Evolutionary conservation across 1,140 invertebrate species (phyloP), one percentile per base, ranked within the genome.

Genomic region (Zaprionus africanus): DNA sequence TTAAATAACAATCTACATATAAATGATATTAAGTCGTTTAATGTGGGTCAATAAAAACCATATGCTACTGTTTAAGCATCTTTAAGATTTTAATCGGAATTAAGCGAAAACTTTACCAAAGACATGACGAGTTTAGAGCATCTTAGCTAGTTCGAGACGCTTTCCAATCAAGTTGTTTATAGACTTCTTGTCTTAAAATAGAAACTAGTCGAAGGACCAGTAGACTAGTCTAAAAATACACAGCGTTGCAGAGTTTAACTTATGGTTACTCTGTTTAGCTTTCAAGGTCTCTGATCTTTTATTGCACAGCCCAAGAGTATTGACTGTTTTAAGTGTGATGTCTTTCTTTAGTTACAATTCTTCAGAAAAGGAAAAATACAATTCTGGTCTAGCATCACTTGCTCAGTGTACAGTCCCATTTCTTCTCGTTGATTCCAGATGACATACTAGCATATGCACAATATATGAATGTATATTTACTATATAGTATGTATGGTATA

Each of bases 41-140:
- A 82, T 82, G 76, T 83, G 72, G 81, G 81, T 79, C 77, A 79
- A 83, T 72, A 43, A 51, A 53, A 80, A 61, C 58, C 28, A 53
- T 38, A 19, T 41, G 54, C 51, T 64, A 12, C 60, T 17, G 28
- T 46, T 79, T 81, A 62, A 46, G 7, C 64, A 22, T 11, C 19
- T 22, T 12, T 43, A 17, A 43, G n/a, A 43, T 76, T 81, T 28
- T 9, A 49, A 53, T 67, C 76, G 49, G 31, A 43, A 71, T 81
- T 49, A 7, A 49, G 34, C 12, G 28, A 69, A 81, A 81, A 81
- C 72, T 77, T 81, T 43, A n/a, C 56, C 51, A 66, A 76, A 82
- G 49, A 62, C 67, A 66, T 63, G 41, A 78, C 69, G 66, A 67
- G 26, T 53, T 41, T 22, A 22, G 49, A 22, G 54, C 65, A 74